phyloP scores from a whole-genome alignment of 2,888 invertebrate genomes.

The Chesias legatella region DNA sequence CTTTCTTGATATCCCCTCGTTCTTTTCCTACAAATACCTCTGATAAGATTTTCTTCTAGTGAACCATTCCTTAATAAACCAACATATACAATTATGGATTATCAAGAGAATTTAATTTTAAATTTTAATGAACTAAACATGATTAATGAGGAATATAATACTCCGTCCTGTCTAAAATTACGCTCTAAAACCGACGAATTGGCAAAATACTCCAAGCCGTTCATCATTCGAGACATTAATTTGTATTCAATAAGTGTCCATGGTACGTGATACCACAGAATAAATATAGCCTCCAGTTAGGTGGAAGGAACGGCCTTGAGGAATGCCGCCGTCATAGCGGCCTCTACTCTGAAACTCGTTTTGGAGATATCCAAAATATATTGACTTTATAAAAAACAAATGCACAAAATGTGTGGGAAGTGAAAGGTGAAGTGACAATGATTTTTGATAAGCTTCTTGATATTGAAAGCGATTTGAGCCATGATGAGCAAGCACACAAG shows the following conservation, averaged over 20 bases:
- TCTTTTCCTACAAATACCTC: too few species aligned
- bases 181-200: background rate
- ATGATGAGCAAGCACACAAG: too few species aligned
- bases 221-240: constrained; percentile 25
- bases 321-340: constrained; percentile 51
- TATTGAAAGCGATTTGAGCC: too few species aligned
- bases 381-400: constrained; percentile 4
- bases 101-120: too few species aligned
- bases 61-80: too few species aligned
- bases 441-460: too few species aligned
- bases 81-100: too few species aligned
- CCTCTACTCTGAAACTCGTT: constrained; percentile 15
- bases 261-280: constrained; percentile 29
- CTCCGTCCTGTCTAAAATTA: constrained; percentile 1
- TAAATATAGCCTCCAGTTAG: constrained; percentile 25
- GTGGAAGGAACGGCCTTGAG: constrained; percentile 68
- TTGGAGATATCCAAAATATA: constrained; percentile 10
- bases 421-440: background rate
- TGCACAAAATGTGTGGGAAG: constrained; percentile 2
- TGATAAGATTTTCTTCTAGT: too few species aligned
- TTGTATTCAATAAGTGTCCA: constrained; percentile 39
- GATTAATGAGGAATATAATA: too few species aligned
- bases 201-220: constrained; percentile 23
- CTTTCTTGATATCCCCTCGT: too few species aligned
- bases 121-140: too few species aligned